Evolutionary conservation across 1,140 invertebrate genomes (phyloP), one percentile per base, ranked within the genome.

Genomic region (Cydia splendana): DNA sequence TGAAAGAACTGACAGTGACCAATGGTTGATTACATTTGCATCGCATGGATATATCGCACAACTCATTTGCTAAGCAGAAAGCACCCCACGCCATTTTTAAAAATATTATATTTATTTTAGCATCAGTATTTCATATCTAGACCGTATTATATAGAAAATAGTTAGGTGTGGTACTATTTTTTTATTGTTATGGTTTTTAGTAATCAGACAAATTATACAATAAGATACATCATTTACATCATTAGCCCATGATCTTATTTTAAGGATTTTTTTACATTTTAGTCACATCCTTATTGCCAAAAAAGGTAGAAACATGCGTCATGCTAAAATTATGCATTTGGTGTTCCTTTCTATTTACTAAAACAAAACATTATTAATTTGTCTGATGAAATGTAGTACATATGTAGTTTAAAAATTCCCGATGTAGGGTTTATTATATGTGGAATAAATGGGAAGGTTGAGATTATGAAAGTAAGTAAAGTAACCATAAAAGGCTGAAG

Each of bases 401-500:
- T 53, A 45, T 9, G 12, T 45, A 53, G 5, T 53, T 53, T 4
- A n/a, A 48, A 48, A 48, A 48, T 48, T 15, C 45, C 45, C 45
- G 45, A 9, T 45, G 10, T 48, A 15, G 45, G 45, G 45, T 62
- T 9, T 62, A 62, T 62, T 24, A 10, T 62, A 62, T 62, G 20
- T 24, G 57, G 57, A 62, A 24, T 18, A 18, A 6, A 18, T 57
- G 53, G 53, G 53, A 57, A 57, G 5, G 45, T 62, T 10, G 57
- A 62, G 20, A 62, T 62, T 62, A 34, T 69, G 13, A 38, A 71
- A 15, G 15, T 71, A 71, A 42, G 38, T 18, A 38, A 71, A 15
- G 15, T 71, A 71, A 42, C 67, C 34, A 18, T 20, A 10, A 69
- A 82, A 82, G 79, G 81, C 81, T 80, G 81, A 82, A 28, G 45